These are phyloP conservation scores for Hydrocynus forskahlii DNA, from an alignment of 2,797 vertebrate species.

Conservation along the genomic window DNA sequence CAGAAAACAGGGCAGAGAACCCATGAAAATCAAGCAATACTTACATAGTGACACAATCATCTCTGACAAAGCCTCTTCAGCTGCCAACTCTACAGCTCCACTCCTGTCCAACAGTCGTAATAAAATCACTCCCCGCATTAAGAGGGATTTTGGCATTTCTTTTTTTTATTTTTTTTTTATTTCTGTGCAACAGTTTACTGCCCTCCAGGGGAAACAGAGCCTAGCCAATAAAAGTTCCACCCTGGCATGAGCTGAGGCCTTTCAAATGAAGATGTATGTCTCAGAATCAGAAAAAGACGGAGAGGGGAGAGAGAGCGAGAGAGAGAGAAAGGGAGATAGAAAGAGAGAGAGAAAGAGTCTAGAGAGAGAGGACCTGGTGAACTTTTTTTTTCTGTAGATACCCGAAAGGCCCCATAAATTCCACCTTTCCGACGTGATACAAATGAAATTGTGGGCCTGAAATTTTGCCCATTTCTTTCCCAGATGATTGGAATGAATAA, in stretches of 20 bases:
- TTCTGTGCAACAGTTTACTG: constrained; percentile 78
- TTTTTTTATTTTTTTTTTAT: constrained; percentile 74
- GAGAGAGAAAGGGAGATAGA: background rate
- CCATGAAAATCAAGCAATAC: constrained; percentile 47
- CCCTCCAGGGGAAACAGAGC: constrained; percentile 75
- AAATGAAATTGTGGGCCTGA: constrained; percentile 76
- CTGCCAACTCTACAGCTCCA: constrained; percentile 63
- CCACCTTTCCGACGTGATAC: constrained; percentile 74
- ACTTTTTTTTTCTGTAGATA: constrained; percentile 68
- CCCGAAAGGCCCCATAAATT: constrained; percentile 78
- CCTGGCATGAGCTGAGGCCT: constrained; percentile 76
- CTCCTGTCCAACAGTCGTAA: constrained; percentile 75
- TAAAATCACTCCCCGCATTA: constrained; percentile 79
- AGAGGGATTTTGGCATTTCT: constrained; percentile 78
- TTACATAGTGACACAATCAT: constrained; percentile 52
- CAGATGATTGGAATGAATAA: constrained; percentile 79
- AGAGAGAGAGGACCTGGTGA: constrained; percentile 57
- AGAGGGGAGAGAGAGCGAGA: constrained; percentile 40
- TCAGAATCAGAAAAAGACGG: constrained; percentile 56
- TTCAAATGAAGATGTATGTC: constrained; percentile 83
- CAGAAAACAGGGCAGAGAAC: constrained; percentile 37
- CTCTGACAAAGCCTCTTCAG: constrained; percentile 52
- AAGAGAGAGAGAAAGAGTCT: background rate
- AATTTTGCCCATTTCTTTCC: constrained; percentile 75
- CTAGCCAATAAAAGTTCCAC: constrained; percentile 80